Conservation (phyloP, 1,140 invertebrate species). For the Atta cephalotes region DNA sequence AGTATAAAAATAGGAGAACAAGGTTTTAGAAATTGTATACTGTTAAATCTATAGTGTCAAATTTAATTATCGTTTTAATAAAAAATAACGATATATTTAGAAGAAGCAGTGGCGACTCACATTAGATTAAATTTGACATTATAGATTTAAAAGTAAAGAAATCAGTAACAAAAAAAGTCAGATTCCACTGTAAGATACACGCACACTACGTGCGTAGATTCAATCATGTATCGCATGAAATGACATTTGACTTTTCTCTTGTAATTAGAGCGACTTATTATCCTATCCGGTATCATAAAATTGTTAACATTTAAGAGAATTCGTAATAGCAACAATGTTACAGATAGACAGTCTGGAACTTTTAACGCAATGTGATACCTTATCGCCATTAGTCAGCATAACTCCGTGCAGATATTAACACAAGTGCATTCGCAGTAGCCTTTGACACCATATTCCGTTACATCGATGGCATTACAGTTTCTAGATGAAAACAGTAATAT, state of each 20-base stretch:
- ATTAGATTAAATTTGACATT: no score
- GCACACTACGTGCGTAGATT: not conserved
- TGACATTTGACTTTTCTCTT: constrained; percentile 4
- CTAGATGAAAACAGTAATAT: constrained; percentile 24
- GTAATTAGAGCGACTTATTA: constrained; percentile 13
- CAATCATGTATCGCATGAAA: not conserved
- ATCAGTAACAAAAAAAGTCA: not conserved
- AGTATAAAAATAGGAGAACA: no score
- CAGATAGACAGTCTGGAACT: not conserved
- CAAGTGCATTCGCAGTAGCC: not conserved
- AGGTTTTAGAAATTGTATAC: no score
- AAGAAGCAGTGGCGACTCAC: no score
- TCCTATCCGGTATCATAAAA: not conserved
- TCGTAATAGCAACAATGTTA: not conserved
- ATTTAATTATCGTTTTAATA: no score
- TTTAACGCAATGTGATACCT: constrained; percentile 23
- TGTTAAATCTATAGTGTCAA: no score
- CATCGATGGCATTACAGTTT: constrained; percentile 1
- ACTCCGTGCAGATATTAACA: constrained; percentile 23
- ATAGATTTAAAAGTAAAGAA: not conserved
- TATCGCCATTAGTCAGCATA: not conserved
- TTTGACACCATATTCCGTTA: constrained; percentile 45
- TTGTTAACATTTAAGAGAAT: not conserved
- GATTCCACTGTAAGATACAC: not conserved
- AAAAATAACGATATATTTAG: no score